Base-by-base conservation (phyloP, 2,797 vertebrate genomes). In the Sphenodon punctatus region DNA sequence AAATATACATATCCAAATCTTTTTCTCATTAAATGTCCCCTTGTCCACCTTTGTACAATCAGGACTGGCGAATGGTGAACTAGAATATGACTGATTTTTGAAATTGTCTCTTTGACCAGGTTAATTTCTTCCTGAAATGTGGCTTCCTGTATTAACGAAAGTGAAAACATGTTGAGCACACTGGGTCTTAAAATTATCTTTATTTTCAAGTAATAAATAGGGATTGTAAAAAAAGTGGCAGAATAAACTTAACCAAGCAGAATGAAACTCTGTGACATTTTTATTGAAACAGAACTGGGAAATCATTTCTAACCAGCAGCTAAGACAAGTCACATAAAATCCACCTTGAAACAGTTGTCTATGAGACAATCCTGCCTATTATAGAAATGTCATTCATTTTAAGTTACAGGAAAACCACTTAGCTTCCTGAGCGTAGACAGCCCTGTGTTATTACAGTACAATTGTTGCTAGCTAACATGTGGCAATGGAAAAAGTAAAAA, bases 11-110 rank as follows among this genome's bases (percentile, higher is more conserved):
- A 96, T 95, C 95, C 91, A 51, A 93, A 55, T 32, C 43, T 66
- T 75, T 90, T 95, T 75, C 96, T 94, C 67, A 85, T 90, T 71
- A 97, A 87, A 88, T 95, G 88, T 55, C 95, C 96, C 84, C 95
- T 92, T 71, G 95, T 93, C 94, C 94, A 96, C 87, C 90, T 95
- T 84, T 97, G 95, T 85, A 96, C 68, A 87, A 96, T 96, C 79
- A 96, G 84, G 67, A 96, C 90, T 69, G 95, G 95, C 61, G 95
- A 97, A 78, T 93, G 92, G 84, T 91, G 75, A 56, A 94, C 92
- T 76, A 96, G 85, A 87, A 96, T 92, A 73, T 43, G 60, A 90
- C 96, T 95, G 85, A 97, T 95, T 75, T 92, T 93, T 59, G 93
- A 88, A 80, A 95, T 92, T 75, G 94, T 68, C 75, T 82, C 25